Evolutionary conservation across 1,140 invertebrate genomes (phyloP), one percentile per base, ranked within the genome.

Genomic region (Anadara kagoshimensis): DNA sequence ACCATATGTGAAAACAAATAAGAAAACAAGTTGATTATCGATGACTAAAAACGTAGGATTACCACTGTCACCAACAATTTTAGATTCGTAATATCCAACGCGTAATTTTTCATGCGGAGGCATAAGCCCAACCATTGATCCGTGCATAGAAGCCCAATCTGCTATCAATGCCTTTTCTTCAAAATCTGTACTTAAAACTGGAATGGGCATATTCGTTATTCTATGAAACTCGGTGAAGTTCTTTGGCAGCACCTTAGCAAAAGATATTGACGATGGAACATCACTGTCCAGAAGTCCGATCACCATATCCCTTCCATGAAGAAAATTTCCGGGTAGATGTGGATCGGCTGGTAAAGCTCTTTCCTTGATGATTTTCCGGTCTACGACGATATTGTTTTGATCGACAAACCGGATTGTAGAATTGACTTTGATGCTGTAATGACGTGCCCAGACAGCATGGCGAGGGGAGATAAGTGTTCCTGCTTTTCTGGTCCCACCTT

Each of bases 101-200:
- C 78, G 56, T n/a, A 75, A 76, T 12, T 26, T 56, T 11, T 24
- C 20, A 5, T 5, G 14, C 0, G 80, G 82, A 16, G 4, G n/a
- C 22, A n/a, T 51, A 2, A 84, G 69, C 8, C 22, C 47, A 12
- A 72, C 75, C 64, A 77, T 77, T 14, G 57, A 70, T 10, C 26
- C 43, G 10, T 18, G 20, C 61, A 77, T 78, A 16, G 56, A 43
- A 22, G 16, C 20, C 11, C 80, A 69, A 44, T 83, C 73, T 18
- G 73, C 75, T n/a, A 84, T 78, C 5, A 84, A 57, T 11, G 82
- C 82, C 45, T 84, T 82, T 58, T 84, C 82, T 58, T 84, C 82
- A 58, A 78, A 79, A 57, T 84, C 80, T 5, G 78, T 81, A 62
- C 73, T 77, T 18, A 82, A 24, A n/a, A 76, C 78, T 0, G 83